Base-by-base conservation (phyloP, 2,797 vertebrate genomes). In the Aratinga solstitialis region DNA sequence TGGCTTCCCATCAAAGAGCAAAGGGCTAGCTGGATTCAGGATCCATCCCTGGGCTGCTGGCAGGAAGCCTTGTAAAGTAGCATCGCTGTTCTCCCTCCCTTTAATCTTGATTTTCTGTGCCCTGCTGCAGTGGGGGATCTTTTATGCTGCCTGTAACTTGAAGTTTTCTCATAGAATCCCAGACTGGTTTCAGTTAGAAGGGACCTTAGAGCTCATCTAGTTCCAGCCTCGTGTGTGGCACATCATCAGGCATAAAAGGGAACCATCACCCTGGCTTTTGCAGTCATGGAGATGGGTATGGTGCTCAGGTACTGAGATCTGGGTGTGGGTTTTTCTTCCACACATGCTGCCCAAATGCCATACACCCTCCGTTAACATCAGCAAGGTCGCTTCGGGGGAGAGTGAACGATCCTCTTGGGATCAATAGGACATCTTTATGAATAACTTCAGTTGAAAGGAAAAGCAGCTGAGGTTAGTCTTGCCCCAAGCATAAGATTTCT, bases 261-360 rank as follows among this genome's bases (percentile, higher is more conserved):
- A 45, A 4, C 47, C 2, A 2, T 27, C 26, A 0, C 26, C 23
- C 30, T 2, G 10, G 56, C 40, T n/a, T 9, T 45, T 1, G 42
- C 24, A 20, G 62, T 58, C 1, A 8, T 5, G 2, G 67, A 42
- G 16, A 19, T 0, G 10, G 12, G 7, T 1, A 21, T 0, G 1
- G 29, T 22, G 29, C 54, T 50, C 1, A 7, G 36, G 36, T 13
- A 0, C 27, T 1, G 42, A 34, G 53, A 3, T 10, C 36, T 27
- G 62, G 50, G 4, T 3, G 30, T 11, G 15, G 36, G 9, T 32
- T 86, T 59, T 9, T 34, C 38, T 34, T 54, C 40, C 53, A 21
- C 45, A 58, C 0, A 0, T 9, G 67, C 59, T n/a, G 30, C 24
- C 11, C 27, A 15, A 30, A 13, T 21, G 7, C 75, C 30, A 1